Conservation (phyloP, 2,888 invertebrate genomes). For the Himalopsyche japonica region DNA sequence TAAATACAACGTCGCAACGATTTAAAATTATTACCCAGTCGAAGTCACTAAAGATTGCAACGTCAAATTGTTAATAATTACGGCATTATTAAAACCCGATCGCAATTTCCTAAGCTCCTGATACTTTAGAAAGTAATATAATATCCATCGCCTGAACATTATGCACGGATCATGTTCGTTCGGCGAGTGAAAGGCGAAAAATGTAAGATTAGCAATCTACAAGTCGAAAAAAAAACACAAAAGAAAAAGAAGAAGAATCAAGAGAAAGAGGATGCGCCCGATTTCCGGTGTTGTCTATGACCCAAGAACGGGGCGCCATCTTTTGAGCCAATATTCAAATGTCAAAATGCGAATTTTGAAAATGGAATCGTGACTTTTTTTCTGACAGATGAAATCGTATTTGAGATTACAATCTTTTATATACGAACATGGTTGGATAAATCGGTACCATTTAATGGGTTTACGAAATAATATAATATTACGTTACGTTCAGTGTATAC, state of each 20-base stretch:
- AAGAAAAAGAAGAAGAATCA: not conserved
- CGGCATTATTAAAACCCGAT: not conserved
- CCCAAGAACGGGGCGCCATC: not conserved
- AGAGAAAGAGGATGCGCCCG: not conserved
- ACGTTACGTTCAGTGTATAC: too few species aligned
- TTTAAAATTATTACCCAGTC: too few species aligned
- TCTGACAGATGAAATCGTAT: not conserved
- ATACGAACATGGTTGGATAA: too few species aligned
- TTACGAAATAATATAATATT: too few species aligned
- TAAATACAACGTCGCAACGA: not conserved
- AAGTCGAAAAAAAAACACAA: not conserved
- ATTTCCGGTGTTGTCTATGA: not conserved
- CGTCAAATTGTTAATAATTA: not conserved
- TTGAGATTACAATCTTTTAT: too few species aligned
- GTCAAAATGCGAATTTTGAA: not conserved
- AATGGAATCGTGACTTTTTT: not conserved
- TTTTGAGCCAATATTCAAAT: not conserved
- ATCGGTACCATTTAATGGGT: too few species aligned
- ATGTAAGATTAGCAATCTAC: not conserved
- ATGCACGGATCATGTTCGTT: not conserved
- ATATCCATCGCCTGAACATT: not conserved
- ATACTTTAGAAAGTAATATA: not conserved
- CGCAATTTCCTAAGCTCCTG: not conserved
- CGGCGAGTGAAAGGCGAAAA: not conserved
- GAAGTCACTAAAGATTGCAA: not conserved